Percentiles rank a stretch among this genome's conserved stretches.
phyloP scores from a whole-genome alignment of 2,888 invertebrate genomes.

The Drosophila affinis region DNA sequence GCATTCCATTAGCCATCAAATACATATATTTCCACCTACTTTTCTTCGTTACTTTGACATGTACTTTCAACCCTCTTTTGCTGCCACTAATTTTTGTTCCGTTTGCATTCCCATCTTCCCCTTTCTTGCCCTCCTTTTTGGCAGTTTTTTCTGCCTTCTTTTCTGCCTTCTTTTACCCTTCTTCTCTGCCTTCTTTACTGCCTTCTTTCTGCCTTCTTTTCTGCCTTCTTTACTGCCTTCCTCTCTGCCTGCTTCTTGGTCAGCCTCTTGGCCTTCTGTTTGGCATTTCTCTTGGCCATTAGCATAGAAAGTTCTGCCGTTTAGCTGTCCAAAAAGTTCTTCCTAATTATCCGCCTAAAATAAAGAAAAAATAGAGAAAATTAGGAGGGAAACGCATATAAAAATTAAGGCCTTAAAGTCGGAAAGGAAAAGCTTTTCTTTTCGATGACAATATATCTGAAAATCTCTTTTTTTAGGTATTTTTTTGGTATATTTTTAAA shows the following conservation, averaged over 20 bases:
- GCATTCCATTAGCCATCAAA: conserved; percentile 55
- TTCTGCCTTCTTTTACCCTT: neutral
- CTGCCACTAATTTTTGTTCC: neutral
- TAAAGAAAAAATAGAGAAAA: conserved; percentile 8
- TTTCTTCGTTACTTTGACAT: conserved; percentile 56
- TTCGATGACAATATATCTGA: neutral
- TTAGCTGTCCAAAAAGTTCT: conserved; percentile 34
- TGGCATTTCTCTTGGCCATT: conserved; percentile 42
- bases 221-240: conserved; percentile 6
- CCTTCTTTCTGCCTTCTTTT: conserved; percentile 8
- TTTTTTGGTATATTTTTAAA: neutral
- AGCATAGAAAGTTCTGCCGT: conserved; percentile 56
- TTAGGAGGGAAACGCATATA: conserved; percentile 43
- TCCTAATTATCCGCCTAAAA: conserved; percentile 63
- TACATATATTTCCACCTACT: conserved; percentile 22
- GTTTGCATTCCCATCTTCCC: neutral
- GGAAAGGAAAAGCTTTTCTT: conserved; percentile 18
- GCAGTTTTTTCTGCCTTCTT: conserved; percentile 10
- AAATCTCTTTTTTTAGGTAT: conserved; percentile 30
- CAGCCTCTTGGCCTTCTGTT: neutral
- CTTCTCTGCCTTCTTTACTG: no score
- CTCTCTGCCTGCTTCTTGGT: neutral
- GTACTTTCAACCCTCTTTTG: conserved; percentile 30
- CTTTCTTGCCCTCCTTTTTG: conserved; percentile 8
- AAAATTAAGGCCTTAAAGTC: conserved; percentile 37